Evolutionary conservation across 2,888 invertebrate species (phyloP).

Genomic region (Drosophila helvetica): DNA sequence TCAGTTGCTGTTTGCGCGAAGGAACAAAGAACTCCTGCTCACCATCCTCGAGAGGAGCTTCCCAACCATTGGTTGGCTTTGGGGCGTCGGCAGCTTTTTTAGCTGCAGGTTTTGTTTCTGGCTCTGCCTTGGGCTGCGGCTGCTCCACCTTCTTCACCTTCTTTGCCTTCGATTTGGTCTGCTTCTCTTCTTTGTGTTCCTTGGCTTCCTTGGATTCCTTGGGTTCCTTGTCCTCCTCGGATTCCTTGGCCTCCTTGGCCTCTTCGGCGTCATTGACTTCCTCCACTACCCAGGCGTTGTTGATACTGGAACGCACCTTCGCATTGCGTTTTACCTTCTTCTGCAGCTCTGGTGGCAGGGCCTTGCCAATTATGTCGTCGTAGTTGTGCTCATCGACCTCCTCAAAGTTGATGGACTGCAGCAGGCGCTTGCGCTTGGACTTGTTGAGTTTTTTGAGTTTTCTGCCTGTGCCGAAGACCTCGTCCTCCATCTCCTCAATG

Average conservation of each 20-base stretch:
- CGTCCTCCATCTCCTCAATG: slow-evolving; percentile 85
- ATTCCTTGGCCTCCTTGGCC: slow-evolving; percentile 47
- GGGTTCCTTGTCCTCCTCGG: background rate
- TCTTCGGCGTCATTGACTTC: slow-evolving; percentile 51
- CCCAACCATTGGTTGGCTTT: slow-evolving; percentile 81
- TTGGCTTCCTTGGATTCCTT: background rate
- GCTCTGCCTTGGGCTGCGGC: slow-evolving; percentile 2
- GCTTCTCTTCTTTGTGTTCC: slow-evolving; percentile 21
- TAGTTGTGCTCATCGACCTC: slow-evolving; percentile 81
- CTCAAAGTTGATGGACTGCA: slow-evolving; percentile 78
- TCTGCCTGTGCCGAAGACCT: slow-evolving; percentile 81
- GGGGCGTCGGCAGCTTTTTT: slow-evolving; percentile 11
- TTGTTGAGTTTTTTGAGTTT: slow-evolving; percentile 84
- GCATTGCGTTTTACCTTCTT: slow-evolving; percentile 73
- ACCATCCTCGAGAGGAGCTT: slow-evolving; percentile 83
- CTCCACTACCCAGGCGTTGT: slow-evolving; percentile 75
- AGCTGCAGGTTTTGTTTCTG: slow-evolving; percentile 1
- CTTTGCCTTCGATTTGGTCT: slow-evolving; percentile 25
- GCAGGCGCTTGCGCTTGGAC: slow-evolving; percentile 80
- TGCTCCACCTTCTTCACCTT: slow-evolving; percentile 35
- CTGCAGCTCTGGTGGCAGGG: slow-evolving; percentile 72
- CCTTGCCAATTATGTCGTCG: slow-evolving; percentile 74
- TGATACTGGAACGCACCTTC: slow-evolving; percentile 61
- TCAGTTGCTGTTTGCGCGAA: slow-evolving; percentile 77
- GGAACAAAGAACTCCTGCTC: slow-evolving; percentile 83